A percentile compares a stretch with the other conserved stretches of the same genome.
These are phyloP conservation scores for Chionis minor DNA, from an alignment of 2,113 vertebrate species.

Conservation along the genomic window DNA sequence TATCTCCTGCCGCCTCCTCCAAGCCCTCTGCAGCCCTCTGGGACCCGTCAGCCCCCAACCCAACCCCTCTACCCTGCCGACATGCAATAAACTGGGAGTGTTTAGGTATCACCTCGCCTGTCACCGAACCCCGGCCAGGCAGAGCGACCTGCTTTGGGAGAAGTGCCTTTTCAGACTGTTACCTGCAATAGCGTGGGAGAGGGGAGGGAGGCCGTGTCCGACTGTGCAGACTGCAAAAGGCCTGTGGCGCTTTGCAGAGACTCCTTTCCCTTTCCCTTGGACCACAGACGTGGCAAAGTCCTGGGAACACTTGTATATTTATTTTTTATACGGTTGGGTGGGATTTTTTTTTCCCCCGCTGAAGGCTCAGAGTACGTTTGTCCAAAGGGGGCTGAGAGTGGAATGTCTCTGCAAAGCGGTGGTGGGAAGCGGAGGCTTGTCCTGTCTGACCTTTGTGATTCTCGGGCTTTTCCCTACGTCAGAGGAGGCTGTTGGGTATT, in stretches of 20 bases:
- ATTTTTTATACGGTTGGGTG: conserved; percentile 1
- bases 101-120: conserved; percentile 8
- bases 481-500: background rate
- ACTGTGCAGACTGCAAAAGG: background rate
- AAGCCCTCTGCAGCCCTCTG: background rate
- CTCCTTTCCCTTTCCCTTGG: background rate
- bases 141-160: conserved; percentile 49
- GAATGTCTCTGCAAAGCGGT: background rate
- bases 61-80: background rate
- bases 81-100: conserved; percentile 63
- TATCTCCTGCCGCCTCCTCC: background rate
- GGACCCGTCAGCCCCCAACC: background rate
- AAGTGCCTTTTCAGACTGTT: conserved; percentile 68
- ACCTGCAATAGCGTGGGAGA: background rate
- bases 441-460: background rate
- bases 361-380: background rate
- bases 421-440: background rate
- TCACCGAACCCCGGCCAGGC: conserved; percentile 2
- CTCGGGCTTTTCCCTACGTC: background rate
- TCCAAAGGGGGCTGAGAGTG: background rate
- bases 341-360: background rate
- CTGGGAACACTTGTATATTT: conserved; percentile 30
- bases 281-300: background rate
- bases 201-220: background rate
- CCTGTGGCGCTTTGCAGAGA: background rate